phyloP scores from a whole-genome alignment of 2,113 vertebrate species.

The Apteryx mantelli region DNA sequence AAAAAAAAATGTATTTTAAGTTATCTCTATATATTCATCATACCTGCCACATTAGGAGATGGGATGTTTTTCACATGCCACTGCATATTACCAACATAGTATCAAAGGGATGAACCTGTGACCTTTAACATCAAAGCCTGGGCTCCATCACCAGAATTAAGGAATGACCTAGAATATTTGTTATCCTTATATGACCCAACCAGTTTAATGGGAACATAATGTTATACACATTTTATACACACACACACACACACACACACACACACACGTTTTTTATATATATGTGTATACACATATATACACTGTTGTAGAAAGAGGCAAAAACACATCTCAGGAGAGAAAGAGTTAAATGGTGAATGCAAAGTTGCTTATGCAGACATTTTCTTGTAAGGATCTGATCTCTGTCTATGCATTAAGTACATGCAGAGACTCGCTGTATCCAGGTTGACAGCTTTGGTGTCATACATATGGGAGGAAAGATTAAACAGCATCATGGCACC shows the following conservation, averaged over 20 bases:
- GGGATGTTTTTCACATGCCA: background rate
- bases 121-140: slow-evolving; percentile 35
- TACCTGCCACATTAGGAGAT: background rate
- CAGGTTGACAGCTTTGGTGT: slow-evolving; percentile 43
- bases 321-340: background rate
- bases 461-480: slow-evolving; percentile 34
- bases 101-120: slow-evolving; percentile 4
- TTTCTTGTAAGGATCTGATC: slow-evolving; percentile 57
- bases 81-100: background rate
- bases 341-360: slow-evolving; percentile 45
- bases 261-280: background rate
- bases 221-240: background rate
- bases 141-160: background rate
- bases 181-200: background rate
- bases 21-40: background rate
- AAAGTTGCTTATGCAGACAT: slow-evolving; percentile 50
- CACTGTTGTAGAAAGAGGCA: background rate
- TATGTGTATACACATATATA: background rate
- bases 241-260: background rate
- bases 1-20: background rate
- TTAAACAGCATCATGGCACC: slow-evolving; percentile 55
- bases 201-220: background rate
- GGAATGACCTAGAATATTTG: background rate
- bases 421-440: slow-evolving; percentile 41
- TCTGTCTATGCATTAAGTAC: slow-evolving; percentile 54